Evolutionary conservation across 2,797 vertebrate genomes (phyloP).

Genomic region (Rhynchonycteris naso): DNA sequence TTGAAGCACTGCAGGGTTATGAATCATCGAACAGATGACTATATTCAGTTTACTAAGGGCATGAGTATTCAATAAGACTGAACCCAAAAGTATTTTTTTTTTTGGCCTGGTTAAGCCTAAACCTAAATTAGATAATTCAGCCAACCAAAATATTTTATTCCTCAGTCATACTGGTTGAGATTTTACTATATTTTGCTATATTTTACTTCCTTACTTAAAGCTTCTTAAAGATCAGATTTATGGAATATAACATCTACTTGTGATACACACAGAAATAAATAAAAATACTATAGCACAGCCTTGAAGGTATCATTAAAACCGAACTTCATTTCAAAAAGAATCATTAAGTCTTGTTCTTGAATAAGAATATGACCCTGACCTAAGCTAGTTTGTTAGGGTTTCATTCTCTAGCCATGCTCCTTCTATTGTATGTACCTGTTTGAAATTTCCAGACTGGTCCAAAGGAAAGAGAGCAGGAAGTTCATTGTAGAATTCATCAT

Average conservation of each 20-base stretch:
- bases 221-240: constrained; percentile 1
- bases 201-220: constrained; percentile 1
- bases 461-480: not conserved
- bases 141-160: constrained; percentile 43
- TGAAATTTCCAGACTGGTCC: not conserved
- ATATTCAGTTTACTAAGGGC: not conserved
- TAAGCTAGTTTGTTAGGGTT: not conserved
- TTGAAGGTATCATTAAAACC: not conserved
- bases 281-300: not conserved
- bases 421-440: not conserved
- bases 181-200: constrained; percentile 39
- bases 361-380: not conserved
- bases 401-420: not conserved
- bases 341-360: not conserved
- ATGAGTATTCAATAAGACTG: not conserved
- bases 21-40: not conserved
- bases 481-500: not conserved
- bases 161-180: not conserved
- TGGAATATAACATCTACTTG: not conserved
- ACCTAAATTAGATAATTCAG: not conserved
- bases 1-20: not conserved
- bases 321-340: constrained; percentile 24
- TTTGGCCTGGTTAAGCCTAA: not conserved
- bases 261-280: not conserved
- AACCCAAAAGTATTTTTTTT: not conserved